These are phyloP conservation scores for Eilema caniola DNA, from an alignment of 2,888 invertebrate genomes.

Conservation along the genomic window DNA sequence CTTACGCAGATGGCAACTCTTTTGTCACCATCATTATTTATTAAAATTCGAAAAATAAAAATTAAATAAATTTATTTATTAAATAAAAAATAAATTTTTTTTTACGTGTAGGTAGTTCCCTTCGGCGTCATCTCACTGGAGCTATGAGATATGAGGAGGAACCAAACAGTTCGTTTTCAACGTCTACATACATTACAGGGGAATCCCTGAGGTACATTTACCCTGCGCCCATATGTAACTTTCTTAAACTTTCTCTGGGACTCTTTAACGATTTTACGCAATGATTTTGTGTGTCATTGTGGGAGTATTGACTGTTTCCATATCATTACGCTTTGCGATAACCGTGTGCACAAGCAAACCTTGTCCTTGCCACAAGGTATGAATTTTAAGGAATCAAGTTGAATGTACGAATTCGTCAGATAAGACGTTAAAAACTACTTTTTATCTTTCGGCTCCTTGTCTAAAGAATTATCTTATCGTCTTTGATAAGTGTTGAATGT, in stretches of 20 bases:
- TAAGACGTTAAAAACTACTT: conserved; percentile 60
- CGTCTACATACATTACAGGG: too few relatives aligned
- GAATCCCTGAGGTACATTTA: too few relatives aligned
- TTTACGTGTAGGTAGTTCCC: too few relatives aligned
- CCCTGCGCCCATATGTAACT: too few relatives aligned
- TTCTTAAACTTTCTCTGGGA: background rate
- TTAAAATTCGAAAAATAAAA: too few relatives aligned
- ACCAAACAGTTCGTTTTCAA: too few relatives aligned
- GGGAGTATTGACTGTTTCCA: background rate
- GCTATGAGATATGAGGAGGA: too few relatives aligned
- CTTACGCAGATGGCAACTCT: background rate
- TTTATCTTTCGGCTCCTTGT: conserved; percentile 69
- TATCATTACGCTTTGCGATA: conserved; percentile 1
- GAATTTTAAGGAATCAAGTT: conserved; percentile 71
- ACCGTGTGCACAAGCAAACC: conserved; percentile 22
- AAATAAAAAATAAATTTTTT: too few relatives aligned
- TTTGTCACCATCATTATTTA: too few relatives aligned
- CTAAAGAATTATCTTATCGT: conserved; percentile 73
- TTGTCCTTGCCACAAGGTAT: conserved; percentile 58
- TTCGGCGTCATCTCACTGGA: too few relatives aligned
- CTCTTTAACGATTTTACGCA: background rate
- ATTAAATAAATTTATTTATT: too few relatives aligned
- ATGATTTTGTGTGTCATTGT: background rate
- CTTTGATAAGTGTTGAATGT: conserved; percentile 57
- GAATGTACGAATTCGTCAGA: conserved; percentile 74